Conservation (phyloP, 2,797 vertebrate genomes). For the Synaphobranchus kaupii region DNA sequence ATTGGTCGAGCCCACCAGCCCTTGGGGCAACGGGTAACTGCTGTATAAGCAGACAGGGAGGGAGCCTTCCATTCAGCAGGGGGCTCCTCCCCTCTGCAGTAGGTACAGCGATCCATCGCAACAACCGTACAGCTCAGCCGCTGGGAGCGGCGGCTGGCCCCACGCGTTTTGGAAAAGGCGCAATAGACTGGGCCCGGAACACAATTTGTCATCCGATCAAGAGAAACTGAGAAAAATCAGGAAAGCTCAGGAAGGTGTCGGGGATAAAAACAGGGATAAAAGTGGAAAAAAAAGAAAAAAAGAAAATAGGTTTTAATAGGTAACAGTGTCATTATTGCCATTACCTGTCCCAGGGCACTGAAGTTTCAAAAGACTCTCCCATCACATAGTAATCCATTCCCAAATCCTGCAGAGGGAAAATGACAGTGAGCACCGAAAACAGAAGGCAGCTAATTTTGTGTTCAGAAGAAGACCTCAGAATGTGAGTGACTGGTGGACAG, state of each 20-base stretch:
- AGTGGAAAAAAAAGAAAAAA: neutral
- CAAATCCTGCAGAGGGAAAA: slow-evolving; percentile 80
- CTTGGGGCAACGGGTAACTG: too few relatives aligned
- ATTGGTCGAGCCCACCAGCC: too few relatives aligned
- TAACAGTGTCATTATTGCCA: slow-evolving; percentile 19
- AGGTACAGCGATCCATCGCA: too few relatives aligned
- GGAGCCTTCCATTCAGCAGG: too few relatives aligned
- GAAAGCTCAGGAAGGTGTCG: neutral
- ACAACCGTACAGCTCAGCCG: too few relatives aligned
- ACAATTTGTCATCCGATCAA: too few relatives aligned
- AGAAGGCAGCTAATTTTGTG: neutral
- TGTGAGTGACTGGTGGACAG: neutral
- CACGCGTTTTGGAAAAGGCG: too few relatives aligned
- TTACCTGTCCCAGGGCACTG: slow-evolving; percentile 99
- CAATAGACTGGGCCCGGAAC: too few relatives aligned
- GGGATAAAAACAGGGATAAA: neutral
- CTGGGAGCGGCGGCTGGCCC: too few relatives aligned
- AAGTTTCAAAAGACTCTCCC: slow-evolving; percentile 98
- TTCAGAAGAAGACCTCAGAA: neutral
- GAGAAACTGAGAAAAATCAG: neutral
- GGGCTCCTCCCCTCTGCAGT: too few relatives aligned
- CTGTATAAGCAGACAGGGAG: too few relatives aligned
- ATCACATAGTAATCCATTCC: slow-evolving; percentile 95
- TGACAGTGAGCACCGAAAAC: neutral
- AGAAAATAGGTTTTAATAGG: neutral